A percentile compares a stretch with the other conserved stretches of the same genome.
phyloP scores from a whole-genome alignment of 2,797 vertebrate species.

The Selene dorsalis region DNA sequence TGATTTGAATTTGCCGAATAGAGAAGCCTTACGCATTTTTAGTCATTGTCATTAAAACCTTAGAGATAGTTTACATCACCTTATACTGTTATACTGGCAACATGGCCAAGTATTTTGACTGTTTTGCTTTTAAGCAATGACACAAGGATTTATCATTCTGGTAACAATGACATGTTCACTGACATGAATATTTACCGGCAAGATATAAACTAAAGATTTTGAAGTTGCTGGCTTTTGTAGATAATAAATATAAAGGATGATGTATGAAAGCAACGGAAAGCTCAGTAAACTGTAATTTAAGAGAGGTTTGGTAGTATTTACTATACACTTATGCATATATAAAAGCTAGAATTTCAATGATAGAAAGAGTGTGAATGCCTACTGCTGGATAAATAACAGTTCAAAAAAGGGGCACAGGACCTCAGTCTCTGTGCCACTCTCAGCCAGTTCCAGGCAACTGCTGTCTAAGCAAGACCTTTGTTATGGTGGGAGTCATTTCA shows the following conservation, averaged over 20 bases:
- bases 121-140: background rate
- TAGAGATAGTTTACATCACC: background rate
- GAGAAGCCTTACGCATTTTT: too few species aligned
- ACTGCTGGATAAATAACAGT: conserved; percentile 18
- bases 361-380: background rate
- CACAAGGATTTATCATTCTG: too few species aligned
- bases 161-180: too few species aligned
- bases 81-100: background rate
- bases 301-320: background rate
- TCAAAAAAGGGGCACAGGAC: conserved; percentile 12
- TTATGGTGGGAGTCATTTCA: conserved; percentile 52
- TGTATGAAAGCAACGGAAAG: too few species aligned
- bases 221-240: too few species aligned
- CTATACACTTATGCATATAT: background rate
- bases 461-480: conserved; percentile 58
- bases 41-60: background rate
- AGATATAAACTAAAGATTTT: too few species aligned
- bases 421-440: conserved; percentile 16
- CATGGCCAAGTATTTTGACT: background rate
- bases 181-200: too few species aligned
- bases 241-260: too few species aligned
- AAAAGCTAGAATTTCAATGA: background rate
- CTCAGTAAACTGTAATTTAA: too few species aligned
- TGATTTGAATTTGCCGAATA: too few species aligned
- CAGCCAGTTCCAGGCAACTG: conserved; percentile 44